Conservation (phyloP, 2,888 invertebrate species). For the Cryptus armator region DNA sequence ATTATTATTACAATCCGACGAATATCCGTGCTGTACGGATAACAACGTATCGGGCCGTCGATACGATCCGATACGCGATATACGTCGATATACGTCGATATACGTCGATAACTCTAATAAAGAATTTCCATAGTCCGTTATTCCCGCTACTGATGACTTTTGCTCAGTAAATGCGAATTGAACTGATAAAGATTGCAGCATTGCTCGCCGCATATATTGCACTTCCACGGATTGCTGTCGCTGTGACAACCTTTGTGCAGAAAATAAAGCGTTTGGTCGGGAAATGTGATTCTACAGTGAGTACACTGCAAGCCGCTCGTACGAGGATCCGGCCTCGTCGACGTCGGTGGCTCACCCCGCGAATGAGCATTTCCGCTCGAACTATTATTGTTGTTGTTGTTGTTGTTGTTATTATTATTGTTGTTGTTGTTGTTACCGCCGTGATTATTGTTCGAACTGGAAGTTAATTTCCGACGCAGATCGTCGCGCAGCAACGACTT, state of each 20-base stretch:
- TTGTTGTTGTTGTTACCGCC: constrained; percentile 72
- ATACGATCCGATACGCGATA: not conserved
- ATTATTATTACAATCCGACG: not conserved
- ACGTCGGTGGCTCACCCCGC: constrained; percentile 87
- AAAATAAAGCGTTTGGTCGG: constrained; percentile 98
- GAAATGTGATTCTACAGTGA: constrained; percentile 96
- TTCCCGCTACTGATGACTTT: constrained; percentile 91
- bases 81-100: not conserved
- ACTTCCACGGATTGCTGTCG: constrained; percentile 98
- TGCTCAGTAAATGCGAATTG: constrained; percentile 97
- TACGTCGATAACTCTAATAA: not conserved
- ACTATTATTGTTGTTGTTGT: constrained; percentile 67
- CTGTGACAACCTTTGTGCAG: constrained; percentile 99
- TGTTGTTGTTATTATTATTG: constrained; percentile 72
- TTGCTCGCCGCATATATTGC: constrained; percentile 98
- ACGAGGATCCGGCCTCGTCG: constrained; percentile 89
- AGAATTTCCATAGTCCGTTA: not conserved
- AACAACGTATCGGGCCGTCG: constrained; percentile 12
- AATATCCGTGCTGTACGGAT: constrained; percentile 41
- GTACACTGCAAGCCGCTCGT: constrained; percentile 91
- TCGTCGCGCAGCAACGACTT: constrained; percentile 94
- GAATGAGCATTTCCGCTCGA: constrained; percentile 82
- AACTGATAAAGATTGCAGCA: constrained; percentile 98
- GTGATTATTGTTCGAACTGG: constrained; percentile 81
- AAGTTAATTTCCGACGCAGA: constrained; percentile 92